phyloP scores from a whole-genome alignment of 2,797 vertebrate species.

The Clarias platycephalus region DNA sequence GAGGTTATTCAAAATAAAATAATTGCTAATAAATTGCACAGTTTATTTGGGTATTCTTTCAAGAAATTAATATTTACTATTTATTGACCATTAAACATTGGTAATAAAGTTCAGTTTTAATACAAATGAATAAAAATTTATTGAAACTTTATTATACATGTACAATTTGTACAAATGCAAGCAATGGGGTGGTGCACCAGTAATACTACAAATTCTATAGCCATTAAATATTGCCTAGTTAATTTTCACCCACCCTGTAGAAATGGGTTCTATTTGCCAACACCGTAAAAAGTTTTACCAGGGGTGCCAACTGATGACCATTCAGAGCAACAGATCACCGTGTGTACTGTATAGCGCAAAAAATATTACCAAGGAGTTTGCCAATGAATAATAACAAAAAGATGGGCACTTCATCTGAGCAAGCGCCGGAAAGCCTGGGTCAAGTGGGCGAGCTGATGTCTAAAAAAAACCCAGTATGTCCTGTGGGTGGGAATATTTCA shows the following conservation, averaged over 20 bases:
- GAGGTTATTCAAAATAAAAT: not conserved
- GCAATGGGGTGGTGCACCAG: too few relatives aligned
- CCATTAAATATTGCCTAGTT: too few relatives aligned
- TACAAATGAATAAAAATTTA: too few relatives aligned
- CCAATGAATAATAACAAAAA: not conserved
- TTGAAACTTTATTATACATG: too few relatives aligned
- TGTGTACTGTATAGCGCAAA: not conserved
- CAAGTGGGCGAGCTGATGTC: not conserved
- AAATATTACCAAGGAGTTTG: not conserved
- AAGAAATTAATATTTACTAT: not conserved
- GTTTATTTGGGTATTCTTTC: not conserved
- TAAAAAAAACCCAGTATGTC: not conserved
- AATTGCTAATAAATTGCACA: not conserved
- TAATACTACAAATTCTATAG: too few relatives aligned
- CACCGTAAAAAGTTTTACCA: not conserved
- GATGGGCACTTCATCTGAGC: not conserved
- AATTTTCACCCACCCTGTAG: not conserved
- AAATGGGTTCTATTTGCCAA: not conserved
- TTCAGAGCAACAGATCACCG: not conserved
- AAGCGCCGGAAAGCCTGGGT: not conserved
- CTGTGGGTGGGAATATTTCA: conserved; percentile 19
- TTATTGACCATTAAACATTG: too few relatives aligned
- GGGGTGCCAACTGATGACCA: not conserved
- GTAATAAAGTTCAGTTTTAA: too few relatives aligned
- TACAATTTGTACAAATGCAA: too few relatives aligned